A percentile compares a stretch with the other conserved stretches of the same genome.
Conservation (phyloP, 2,888 invertebrate species). For the Phengaris arion region DNA sequence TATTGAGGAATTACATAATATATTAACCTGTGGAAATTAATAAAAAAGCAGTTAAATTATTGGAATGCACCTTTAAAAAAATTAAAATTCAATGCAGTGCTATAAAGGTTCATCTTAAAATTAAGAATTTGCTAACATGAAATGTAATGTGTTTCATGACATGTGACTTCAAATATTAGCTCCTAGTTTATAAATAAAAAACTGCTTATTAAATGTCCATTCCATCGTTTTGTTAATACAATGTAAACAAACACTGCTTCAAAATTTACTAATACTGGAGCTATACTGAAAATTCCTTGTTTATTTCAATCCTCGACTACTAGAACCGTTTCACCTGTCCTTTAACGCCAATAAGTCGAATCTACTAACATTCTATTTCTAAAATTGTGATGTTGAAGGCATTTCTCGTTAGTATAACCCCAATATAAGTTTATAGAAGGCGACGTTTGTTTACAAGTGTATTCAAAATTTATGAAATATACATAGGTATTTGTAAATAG, state of each 20-base stretch:
- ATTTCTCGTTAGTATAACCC: not conserved
- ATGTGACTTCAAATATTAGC: not conserved
- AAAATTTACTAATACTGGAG: not conserved
- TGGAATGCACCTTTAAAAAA: no score
- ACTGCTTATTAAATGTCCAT: not conserved
- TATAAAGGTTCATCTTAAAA: not conserved
- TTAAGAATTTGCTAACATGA: not conserved
- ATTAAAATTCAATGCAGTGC: no score
- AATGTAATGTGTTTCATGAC: not conserved
- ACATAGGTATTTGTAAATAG: conserved; percentile 2
- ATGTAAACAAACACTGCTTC: not conserved
- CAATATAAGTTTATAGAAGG: not conserved
- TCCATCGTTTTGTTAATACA: not conserved
- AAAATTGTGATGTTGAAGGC: not conserved
- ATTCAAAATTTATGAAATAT: not conserved
- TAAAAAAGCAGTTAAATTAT: no score
- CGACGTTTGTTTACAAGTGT: not conserved
- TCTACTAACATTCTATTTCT: not conserved
- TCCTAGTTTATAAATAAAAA: not conserved
- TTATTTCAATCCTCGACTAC: not conserved
- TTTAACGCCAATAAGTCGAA: no score
- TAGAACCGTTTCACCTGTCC: no score
- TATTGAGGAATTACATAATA: no score
- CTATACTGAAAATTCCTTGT: not conserved
- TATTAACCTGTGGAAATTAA: no score